Evolutionary conservation across 2,888 invertebrate species (phyloP).

Genomic region (Diaphora mendica): DNA sequence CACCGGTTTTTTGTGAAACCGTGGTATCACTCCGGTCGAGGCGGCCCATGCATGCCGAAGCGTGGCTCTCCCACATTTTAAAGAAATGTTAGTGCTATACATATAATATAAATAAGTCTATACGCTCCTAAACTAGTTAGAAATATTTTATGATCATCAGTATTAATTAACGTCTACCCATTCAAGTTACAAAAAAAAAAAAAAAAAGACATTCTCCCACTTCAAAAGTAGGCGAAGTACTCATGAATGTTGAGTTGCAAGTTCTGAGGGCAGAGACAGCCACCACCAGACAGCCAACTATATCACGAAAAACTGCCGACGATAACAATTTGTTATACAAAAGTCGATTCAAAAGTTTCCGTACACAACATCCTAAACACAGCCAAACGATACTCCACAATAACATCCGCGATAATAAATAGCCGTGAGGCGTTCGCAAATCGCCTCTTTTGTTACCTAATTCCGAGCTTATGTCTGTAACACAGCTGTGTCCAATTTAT

Average conservation of each 20-base stretch:
- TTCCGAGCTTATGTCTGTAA: slow-evolving; percentile 79
- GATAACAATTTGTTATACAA: background rate
- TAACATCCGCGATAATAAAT: slow-evolving; percentile 55
- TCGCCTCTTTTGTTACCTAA: slow-evolving; percentile 81
- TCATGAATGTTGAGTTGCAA: background rate
- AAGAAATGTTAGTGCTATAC: too few relatives aligned
- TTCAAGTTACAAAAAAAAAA: background rate
- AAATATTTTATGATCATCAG: background rate
- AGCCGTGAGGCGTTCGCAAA: slow-evolving; percentile 71
- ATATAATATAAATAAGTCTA: too few relatives aligned
- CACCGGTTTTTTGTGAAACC: too few relatives aligned
- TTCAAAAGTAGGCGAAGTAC: background rate
- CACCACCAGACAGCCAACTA: too few relatives aligned
- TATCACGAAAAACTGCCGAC: background rate
- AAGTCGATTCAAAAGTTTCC: background rate
- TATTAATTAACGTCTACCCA: background rate
- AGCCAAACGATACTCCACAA: slow-evolving; percentile 38
- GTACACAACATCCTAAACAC: slow-evolving; percentile 8
- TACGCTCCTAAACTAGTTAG: background rate
- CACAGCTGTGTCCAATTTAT: slow-evolving; percentile 82
- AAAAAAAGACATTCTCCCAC: too few relatives aligned
- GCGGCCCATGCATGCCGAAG: too few relatives aligned
- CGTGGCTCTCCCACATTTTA: too few relatives aligned
- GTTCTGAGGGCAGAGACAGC: background rate
- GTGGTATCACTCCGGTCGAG: too few relatives aligned